Conservation (phyloP, 2,888 invertebrate species). For the Pyrrhosoma nymphula region DNA sequence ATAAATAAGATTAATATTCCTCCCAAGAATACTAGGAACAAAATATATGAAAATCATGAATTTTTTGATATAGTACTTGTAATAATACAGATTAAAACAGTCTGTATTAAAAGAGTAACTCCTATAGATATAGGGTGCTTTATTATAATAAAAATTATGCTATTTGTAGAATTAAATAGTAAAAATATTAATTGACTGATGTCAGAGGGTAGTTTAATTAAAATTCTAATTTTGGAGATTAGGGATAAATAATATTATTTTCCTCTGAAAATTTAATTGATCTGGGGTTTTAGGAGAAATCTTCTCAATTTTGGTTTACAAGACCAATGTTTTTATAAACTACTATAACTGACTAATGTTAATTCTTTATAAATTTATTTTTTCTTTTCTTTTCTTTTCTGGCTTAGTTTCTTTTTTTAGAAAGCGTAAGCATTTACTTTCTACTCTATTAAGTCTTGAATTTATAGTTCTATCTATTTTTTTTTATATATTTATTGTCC, state of each 20-base stretch:
- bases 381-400: conserved; percentile 76
- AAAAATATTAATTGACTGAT: conserved; percentile 75
- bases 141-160: conserved; percentile 77
- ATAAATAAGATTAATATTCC: conserved; percentile 84
- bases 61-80: conserved; percentile 79
- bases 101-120: conserved; percentile 80
- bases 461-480: conserved; percentile 82
- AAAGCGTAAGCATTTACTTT: conserved; percentile 82
- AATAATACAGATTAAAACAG: conserved; percentile 78
- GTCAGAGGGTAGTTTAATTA: conserved; percentile 83
- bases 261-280: conserved; percentile 78
- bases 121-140: conserved; percentile 80
- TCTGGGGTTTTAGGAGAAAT: conserved; percentile 79
- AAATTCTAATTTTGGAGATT: conserved; percentile 87
- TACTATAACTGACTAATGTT: conserved; percentile 84
- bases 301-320: conserved; percentile 83
- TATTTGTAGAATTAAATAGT: conserved; percentile 75
- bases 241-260: conserved; percentile 81
- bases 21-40: conserved; percentile 83
- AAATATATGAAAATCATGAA: conserved; percentile 83
- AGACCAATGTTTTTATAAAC: conserved; percentile 85
- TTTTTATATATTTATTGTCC: conserved; percentile 79
- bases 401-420: conserved; percentile 80
- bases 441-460: conserved; percentile 82
- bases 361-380: conserved; percentile 79